Evolutionary conservation across 2,797 vertebrate species (phyloP).

Genomic region (Emys orbicularis): DNA sequence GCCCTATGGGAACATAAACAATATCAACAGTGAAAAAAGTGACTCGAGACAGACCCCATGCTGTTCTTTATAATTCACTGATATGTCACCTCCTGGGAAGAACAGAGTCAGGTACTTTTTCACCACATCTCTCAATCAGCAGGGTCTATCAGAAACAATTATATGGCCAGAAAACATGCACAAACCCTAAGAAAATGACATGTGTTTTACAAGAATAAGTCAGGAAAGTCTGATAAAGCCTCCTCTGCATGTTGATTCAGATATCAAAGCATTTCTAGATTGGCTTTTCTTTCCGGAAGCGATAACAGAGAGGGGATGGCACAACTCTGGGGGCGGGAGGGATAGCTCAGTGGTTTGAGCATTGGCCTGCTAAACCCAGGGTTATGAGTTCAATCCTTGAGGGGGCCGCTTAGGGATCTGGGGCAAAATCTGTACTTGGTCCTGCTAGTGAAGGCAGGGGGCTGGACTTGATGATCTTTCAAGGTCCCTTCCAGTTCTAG

Average conservation of each 20-base stretch:
- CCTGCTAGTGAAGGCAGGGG: too few species aligned
- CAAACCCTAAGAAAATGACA: accelerated
- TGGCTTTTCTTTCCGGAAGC: neutral
- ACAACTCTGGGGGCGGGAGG: too few species aligned
- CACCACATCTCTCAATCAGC: neutral
- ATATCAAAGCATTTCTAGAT: neutral
- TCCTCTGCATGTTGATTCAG: accelerated
- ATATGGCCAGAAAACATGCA: neutral
- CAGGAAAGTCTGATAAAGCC: neutral
- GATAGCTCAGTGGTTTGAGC: too few species aligned
- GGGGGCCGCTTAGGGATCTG: too few species aligned
- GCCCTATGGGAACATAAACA: constrained; percentile 27
- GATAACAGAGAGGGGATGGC: accelerated
- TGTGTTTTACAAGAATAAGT: accelerated
- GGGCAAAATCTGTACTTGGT: too few species aligned
- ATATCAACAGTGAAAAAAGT: neutral
- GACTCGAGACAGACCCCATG: neutral
- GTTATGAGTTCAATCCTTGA: too few species aligned
- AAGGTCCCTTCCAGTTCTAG: too few species aligned
- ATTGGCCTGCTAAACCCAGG: too few species aligned
- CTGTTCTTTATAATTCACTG: neutral
- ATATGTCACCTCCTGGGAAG: constrained; percentile 35
- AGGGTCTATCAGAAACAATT: constrained; percentile 1
- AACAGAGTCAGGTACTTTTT: constrained; percentile 14
- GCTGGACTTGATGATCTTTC: too few species aligned